Evolutionary conservation across 2,888 invertebrate species (phyloP), one percentile per base, ranked within the genome.

Genomic region (Ophion costatus): DNA sequence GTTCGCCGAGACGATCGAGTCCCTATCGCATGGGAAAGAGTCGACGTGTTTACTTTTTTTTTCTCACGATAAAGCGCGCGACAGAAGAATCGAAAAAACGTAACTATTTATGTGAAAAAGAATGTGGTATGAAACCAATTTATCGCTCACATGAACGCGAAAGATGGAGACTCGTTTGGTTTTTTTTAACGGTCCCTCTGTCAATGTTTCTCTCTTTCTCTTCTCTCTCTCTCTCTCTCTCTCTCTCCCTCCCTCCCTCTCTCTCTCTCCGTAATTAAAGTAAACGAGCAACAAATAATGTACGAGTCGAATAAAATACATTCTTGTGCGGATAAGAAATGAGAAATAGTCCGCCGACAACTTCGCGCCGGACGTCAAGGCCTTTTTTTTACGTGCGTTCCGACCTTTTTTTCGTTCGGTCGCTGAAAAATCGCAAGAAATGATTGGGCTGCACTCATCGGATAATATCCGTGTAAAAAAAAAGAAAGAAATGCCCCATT

Each of bases 51-150:
- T 73, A 56, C 69, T 64, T 22, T 84, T 64, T 22, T 84, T 78
- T 42, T 61, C 22, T 79, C 45, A 11, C 51, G 59, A 59, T 69
- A 56, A 59, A 61, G 22, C 51, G 22, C 51, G 51, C 51, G 51
- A 51, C 17, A 61, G 45, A 63, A 33, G 66, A 78, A 74, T 66
- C 67, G 56, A 71, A 57, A 71, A 24, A 82, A 81, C 71, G 29
- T 66, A 70, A 69, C 67, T 64, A 70, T 84, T 70, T 84, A 79
- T 82, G 75, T 70, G 71, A 67, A 66, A 71, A 56, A 77, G 29
- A 75, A 86, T 78, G 82, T 86, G 87, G 87, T 87, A 87, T 87
- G 87, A 87, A 87, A 84, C 87, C 87, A 87, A 64, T 82, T 86
- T 84, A 63, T 78, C 80, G 73, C 80, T 75, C 33, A 64, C 74